Evolutionary conservation across 2,113 vertebrate species (phyloP), one percentile per base, ranked within the genome.

Genomic region (Rhadina sibilatrix): DNA sequence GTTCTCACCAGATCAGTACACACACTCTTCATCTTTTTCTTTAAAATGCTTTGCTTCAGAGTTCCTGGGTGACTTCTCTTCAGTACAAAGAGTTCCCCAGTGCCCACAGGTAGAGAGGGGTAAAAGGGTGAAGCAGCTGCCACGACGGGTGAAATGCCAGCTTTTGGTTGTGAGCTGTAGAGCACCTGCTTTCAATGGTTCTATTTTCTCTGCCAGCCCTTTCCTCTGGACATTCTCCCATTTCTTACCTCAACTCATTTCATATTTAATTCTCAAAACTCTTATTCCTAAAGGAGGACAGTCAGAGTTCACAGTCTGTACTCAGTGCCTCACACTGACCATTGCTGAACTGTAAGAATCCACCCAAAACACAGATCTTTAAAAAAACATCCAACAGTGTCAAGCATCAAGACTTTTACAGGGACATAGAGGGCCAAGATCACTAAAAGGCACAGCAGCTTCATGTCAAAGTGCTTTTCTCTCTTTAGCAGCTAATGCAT

Each of bases 81-180:
- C 72, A 60, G 37, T 1, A 44, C 69, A 54, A 24, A 31, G 37
- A 54, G 30, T 1, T 46, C 10, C 40, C 35, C 86, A 33, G 63
- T 25, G 53, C 68, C 37, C 64, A 23, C 1, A 60, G 72, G 53
- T 33, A 60, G 65, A n/a, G 50, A 56, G 30, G 19, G 10, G 33
- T 46, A 52, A 57, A 15, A 35, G 6, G 68, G 57, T 15, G 20
- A 69, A 72, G 77, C 14, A 69, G 49, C 49, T 88, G 64, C 64
- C 40, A 4, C 0, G 6, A 2, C 11, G 27, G 52, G 65, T 15
- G 33, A 44, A 33, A 60, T 2, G 19, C 19, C 40, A 90, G 0
- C 14, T 69, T 79, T 31, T 56, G 76, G 14, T 24, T 28, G 66
- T 10, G 35, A 64, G 46, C 37, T 77, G 57, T 24, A 70, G 72